phyloP scores from a whole-genome alignment of 2,888 invertebrate species.

The Nowickia ferox region DNA sequence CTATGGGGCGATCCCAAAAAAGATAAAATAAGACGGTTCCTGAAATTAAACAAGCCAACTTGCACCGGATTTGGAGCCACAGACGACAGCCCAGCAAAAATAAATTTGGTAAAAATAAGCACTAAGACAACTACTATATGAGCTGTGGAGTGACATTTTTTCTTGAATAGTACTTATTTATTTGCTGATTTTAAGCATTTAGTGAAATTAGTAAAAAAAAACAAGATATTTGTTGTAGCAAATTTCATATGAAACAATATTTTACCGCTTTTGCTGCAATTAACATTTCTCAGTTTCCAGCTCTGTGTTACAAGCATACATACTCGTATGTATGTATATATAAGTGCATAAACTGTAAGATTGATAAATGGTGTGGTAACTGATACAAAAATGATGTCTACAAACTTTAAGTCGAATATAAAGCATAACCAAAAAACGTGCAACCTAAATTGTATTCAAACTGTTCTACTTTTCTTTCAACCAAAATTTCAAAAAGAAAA shows the following conservation, averaged over 20 bases:
- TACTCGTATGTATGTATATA: not conserved
- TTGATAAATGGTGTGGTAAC: constrained; percentile 50
- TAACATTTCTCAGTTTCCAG: not conserved
- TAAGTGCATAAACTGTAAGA: not conserved
- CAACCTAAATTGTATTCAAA: constrained; percentile 63
- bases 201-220: not conserved
- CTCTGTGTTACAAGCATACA: not conserved
- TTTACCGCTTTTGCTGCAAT: not conserved
- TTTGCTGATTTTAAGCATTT: not conserved
- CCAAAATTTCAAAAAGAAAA: constrained; percentile 16
- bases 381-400: constrained; percentile 65
- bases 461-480: constrained; percentile 46
- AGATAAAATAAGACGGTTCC: too few relatives aligned
- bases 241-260: too few relatives aligned
- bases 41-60: too few relatives aligned
- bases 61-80: too few relatives aligned
- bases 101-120: too few relatives aligned
- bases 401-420: constrained; percentile 56
- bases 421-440: constrained; percentile 33
- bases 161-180: too few relatives aligned
- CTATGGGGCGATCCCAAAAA: too few relatives aligned
- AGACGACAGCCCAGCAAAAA: too few relatives aligned
- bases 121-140: too few relatives aligned
- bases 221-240: too few relatives aligned
- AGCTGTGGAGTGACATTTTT: too few relatives aligned